phyloP scores from a whole-genome alignment of 2,113 vertebrate genomes.

The Conger conger region DNA sequence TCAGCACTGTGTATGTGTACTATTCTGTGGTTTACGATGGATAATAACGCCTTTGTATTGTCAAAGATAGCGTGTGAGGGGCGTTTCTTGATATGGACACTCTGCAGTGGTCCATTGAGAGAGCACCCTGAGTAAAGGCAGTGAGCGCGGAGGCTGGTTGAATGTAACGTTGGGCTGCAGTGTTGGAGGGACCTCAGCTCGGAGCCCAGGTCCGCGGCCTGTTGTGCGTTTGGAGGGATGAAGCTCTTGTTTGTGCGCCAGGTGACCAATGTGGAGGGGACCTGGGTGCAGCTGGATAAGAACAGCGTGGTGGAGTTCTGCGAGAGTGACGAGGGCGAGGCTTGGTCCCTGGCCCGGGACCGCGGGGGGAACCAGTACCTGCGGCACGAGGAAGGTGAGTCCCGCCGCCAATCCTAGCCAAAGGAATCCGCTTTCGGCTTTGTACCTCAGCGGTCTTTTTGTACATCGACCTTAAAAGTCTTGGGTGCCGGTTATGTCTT shows the following conservation, averaged over 20 bases:
- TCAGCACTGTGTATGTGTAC: not conserved
- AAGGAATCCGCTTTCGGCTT: not conserved
- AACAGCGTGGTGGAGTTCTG: constrained; percentile 99
- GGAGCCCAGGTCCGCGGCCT: not conserved
- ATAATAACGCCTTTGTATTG: not conserved
- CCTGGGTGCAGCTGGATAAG: constrained; percentile 98
- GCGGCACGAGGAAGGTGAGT: constrained; percentile 92
- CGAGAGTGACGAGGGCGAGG: constrained; percentile 98
- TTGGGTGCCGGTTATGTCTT: too few species aligned
- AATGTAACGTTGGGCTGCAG: not conserved
- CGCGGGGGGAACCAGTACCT: constrained; percentile 96
- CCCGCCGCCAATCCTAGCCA: not conserved
- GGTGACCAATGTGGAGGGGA: constrained; percentile 96
- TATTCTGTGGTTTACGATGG: not conserved
- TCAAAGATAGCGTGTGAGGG: not conserved
- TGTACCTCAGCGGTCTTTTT: not conserved
- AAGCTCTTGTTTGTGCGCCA: constrained; percentile 77
- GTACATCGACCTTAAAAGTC: too few species aligned
- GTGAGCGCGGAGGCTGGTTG: not conserved
- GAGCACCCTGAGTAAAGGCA: not conserved
- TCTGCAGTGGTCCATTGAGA: too few species aligned
- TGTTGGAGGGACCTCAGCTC: not conserved
- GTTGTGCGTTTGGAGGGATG: constrained; percentile 44
- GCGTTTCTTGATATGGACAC: not conserved
- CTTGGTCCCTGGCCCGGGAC: constrained; percentile 97